Evolutionary conservation across 2,797 vertebrate genomes (phyloP), one percentile per base, ranked within the genome.

Genomic region (Urophycis tenuis): DNA sequence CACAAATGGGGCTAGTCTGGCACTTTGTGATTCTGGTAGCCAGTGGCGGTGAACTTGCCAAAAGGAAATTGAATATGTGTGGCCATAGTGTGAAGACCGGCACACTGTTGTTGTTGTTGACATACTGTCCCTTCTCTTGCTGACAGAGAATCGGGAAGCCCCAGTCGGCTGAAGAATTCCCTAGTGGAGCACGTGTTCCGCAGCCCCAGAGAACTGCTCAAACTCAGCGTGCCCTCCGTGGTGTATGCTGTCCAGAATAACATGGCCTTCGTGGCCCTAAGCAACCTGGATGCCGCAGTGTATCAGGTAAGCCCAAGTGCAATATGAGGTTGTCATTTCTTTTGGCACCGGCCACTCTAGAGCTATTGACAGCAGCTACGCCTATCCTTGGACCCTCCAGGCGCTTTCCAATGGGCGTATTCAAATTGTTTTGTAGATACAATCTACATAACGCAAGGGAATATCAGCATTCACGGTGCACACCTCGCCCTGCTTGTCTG

Each of bases 201-300:
- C 76, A 98, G 94, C 80, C 96, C 95, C 0, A 93, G 77, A 79
- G 97, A 99, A 78, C 85, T 99, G 86, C 87, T 97, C 75, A 99
- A 99, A 89, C 90, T 99, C 82, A 95, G 96, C 11, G 93, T 99
- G 49, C 97, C 98, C 0, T 99, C 98, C 0, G 0, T 99, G 19
- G 98, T 98, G 3, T 99, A 99, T 0, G 98, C 96, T 1, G 6
- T 99, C 60, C 98, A 99, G 89, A 99, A 99, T 82, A 99, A 99
- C 83, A 99, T 99, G 98, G 97, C 95, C 0, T 99, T 99, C 35
- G 67, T 99, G 72, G 98, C 97, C 2, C 91, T 99, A 45, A 99
- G 98, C 86, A 98, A 99, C 85, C 93, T 99, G 53, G 98, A 99
- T 81, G 97, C 96, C 3, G 97, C 98, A 0, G 96, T 99, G 35